These are phyloP conservation scores for Cyanocitta stelleri DNA, from an alignment of 2,113 vertebrate species.

Conservation along the genomic window DNA sequence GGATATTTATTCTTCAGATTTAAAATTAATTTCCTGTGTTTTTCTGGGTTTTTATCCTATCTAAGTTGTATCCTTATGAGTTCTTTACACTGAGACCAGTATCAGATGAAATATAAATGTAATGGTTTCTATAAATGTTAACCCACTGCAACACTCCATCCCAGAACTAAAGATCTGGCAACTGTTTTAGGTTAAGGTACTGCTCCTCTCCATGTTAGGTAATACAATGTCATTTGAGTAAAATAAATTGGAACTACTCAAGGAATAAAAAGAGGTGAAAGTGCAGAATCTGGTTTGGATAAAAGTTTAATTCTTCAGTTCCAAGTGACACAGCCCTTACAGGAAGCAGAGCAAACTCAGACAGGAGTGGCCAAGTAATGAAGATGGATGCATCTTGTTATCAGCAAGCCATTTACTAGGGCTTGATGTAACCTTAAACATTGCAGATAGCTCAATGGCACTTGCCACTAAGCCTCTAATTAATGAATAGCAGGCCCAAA, in stretches of 20 bases:
- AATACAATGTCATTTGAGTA: slow-evolving; percentile 81
- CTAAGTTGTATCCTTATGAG: slow-evolving; percentile 66
- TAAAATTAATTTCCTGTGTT: slow-evolving; percentile 83
- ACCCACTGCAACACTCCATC: slow-evolving; percentile 55
- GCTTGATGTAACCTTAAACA: slow-evolving; percentile 98
- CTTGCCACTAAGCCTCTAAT: slow-evolving; percentile 93
- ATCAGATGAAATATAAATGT: slow-evolving; percentile 72
- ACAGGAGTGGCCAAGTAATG: slow-evolving; percentile 91
- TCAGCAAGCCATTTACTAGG: slow-evolving; percentile 92
- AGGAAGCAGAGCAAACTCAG: slow-evolving; percentile 83
- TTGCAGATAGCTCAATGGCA: slow-evolving; percentile 88
- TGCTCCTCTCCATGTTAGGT: slow-evolving; percentile 76
- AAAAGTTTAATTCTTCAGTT: slow-evolving; percentile 90
- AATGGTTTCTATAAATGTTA: slow-evolving; percentile 61
- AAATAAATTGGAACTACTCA: slow-evolving; percentile 86
- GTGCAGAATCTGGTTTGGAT: slow-evolving; percentile 88
- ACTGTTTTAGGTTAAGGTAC: slow-evolving; percentile 72
- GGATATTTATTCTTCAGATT: slow-evolving; percentile 75
- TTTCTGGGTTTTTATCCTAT: slow-evolving; percentile 58
- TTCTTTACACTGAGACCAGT: slow-evolving; percentile 60
- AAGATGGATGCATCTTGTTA: slow-evolving; percentile 97
- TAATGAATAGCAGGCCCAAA: slow-evolving; percentile 90
- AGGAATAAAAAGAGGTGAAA: slow-evolving; percentile 89
- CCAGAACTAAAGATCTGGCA: slow-evolving; percentile 47
- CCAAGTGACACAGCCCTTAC: slow-evolving; percentile 81